Evolutionary conservation across 2,888 invertebrate genomes (phyloP).

Genomic region (Tribolium freemani): DNA sequence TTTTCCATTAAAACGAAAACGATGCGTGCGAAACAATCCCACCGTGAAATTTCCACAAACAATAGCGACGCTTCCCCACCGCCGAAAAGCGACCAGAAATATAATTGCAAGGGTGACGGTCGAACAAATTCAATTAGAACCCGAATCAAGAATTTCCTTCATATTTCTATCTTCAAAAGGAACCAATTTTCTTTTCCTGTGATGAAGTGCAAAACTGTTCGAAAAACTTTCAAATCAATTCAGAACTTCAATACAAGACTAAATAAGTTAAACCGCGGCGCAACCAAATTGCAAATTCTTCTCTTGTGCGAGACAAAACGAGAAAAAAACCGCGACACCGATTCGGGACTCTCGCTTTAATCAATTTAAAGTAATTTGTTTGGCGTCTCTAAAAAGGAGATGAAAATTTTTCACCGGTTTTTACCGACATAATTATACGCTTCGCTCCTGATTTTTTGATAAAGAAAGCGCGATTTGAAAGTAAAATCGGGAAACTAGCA

Average conservation of each 20-base stretch:
- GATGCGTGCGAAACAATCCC: neutral
- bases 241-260: conserved; percentile 43
- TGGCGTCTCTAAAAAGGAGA: conserved; percentile 1
- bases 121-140: conserved; percentile 28
- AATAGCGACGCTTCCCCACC: conserved; percentile 1
- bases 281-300: conserved; percentile 43
- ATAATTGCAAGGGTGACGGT: conserved; percentile 16
- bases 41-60: conserved; percentile 13
- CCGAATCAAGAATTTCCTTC: conserved; percentile 5
- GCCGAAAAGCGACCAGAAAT: neutral
- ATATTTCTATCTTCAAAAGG: conserved; percentile 13
- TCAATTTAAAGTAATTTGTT: conserved; percentile 32
- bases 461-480: conserved; percentile 20
- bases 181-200: conserved; percentile 8
- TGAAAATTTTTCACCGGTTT: neutral
- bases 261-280: conserved; percentile 41
- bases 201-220: conserved; percentile 26
- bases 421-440: conserved; percentile 5
- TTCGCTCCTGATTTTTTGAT: conserved; percentile 27
- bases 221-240: conserved; percentile 39
- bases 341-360: conserved; percentile 20
- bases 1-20: neutral
- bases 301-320: conserved; percentile 9
- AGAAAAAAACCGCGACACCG: neutral
- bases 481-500: conserved; percentile 28